Conservation (phyloP, 2,888 invertebrate genomes). For the Geotrupes spiniger region DNA sequence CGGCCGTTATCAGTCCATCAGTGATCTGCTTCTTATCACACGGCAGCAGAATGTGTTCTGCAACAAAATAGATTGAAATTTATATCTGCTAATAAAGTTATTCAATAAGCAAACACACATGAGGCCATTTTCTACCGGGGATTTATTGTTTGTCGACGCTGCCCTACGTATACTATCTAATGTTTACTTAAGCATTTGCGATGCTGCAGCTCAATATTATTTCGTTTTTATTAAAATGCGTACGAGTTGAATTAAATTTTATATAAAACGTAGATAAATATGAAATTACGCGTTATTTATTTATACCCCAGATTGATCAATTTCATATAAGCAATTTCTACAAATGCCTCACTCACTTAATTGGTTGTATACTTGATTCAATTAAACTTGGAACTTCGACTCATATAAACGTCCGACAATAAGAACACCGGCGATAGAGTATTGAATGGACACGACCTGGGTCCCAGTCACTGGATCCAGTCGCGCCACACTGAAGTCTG, state of each 20-base stretch:
- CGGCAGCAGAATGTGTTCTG: slow-evolving; percentile 12
- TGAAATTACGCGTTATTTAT: too few relatives aligned
- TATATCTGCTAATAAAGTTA: slow-evolving; percentile 12
- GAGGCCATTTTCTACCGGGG: too few relatives aligned
- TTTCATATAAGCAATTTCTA: too few relatives aligned
- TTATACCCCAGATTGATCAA: too few relatives aligned
- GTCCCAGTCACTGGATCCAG: slow-evolving; percentile 28
- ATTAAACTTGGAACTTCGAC: neutral
- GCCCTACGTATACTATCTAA: too few relatives aligned
- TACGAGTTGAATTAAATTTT: too few relatives aligned
- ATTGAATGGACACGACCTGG: slow-evolving; percentile 26
- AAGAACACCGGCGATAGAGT: neutral
- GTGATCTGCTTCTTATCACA: slow-evolving; percentile 21
- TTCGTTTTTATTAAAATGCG: too few relatives aligned
- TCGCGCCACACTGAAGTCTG: slow-evolving; percentile 31
- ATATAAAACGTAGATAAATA: too few relatives aligned
- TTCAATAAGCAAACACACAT: neutral
- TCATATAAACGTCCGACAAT: slow-evolving; percentile 2
- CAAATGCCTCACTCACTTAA: too few relatives aligned
- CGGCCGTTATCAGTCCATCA: slow-evolving; percentile 43
- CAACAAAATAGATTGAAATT: slow-evolving; percentile 19
- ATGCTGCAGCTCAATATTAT: too few relatives aligned
- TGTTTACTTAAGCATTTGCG: neutral
- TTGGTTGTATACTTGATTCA: too few relatives aligned
- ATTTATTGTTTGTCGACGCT: too few relatives aligned